These are phyloP conservation scores for Gonatopus flavifemur DNA, from an alignment of 1,140 invertebrate species.

Conservation along the genomic window DNA sequence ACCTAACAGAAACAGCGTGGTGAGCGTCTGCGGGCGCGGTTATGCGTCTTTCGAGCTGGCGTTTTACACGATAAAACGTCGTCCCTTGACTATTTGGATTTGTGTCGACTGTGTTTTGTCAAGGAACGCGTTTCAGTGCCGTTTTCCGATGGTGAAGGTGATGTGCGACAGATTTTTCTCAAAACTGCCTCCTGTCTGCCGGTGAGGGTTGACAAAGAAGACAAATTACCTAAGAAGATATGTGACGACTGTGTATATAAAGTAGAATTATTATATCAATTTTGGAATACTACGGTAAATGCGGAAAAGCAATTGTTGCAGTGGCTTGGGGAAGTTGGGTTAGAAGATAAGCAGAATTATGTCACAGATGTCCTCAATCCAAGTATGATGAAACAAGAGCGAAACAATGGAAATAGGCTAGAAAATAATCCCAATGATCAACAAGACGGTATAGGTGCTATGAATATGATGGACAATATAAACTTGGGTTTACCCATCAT, in stretches of 20 bases:
- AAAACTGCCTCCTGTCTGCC: slow-evolving; percentile 64
- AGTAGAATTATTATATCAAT: slow-evolving; percentile 64
- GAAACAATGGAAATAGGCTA: slow-evolving; percentile 51
- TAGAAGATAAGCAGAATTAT: slow-evolving; percentile 53
- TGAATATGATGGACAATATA: slow-evolving; percentile 52
- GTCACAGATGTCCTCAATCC: slow-evolving; percentile 41
- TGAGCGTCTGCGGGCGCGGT: slow-evolving; percentile 38
- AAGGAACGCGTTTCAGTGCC: slow-evolving; percentile 62
- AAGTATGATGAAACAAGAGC: slow-evolving; percentile 50
- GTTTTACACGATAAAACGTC: slow-evolving; percentile 52
- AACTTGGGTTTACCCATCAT: slow-evolving; percentile 48
- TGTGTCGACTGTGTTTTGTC: slow-evolving; percentile 64
- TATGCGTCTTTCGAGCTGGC: slow-evolving; percentile 36
- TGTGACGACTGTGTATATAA: slow-evolving; percentile 64
- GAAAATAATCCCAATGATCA: slow-evolving; percentile 50
- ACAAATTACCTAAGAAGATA: slow-evolving; percentile 65
- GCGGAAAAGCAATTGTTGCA: slow-evolving; percentile 62
- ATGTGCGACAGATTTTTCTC: slow-evolving; percentile 61
- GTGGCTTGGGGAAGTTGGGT: slow-evolving; percentile 56
- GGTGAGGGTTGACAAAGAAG: slow-evolving; percentile 62
- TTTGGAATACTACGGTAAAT: slow-evolving; percentile 62
- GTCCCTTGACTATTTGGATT: slow-evolving; percentile 58
- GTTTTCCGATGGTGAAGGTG: slow-evolving; percentile 62
- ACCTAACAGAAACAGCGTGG: slow-evolving; percentile 32
- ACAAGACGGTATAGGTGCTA: slow-evolving; percentile 50